These are phyloP conservation scores for Sarcophaga carnaria DNA, from an alignment of 2,888 invertebrate species.

Conservation along the genomic window DNA sequence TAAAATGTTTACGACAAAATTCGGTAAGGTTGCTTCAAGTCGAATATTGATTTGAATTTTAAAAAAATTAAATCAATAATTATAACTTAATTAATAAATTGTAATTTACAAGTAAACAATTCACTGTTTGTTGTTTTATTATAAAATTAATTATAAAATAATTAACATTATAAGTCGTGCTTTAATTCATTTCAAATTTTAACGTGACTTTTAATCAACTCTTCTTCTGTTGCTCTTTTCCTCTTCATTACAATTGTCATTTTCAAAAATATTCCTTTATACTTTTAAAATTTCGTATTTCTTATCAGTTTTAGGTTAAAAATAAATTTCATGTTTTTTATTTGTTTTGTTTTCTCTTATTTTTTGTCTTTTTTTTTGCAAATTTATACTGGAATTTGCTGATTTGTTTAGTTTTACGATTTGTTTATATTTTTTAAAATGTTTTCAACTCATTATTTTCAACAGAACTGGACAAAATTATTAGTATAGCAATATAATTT, in stretches of 20 bases:
- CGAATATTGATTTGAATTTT: too few relatives aligned
- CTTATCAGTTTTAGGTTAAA: conserved; percentile 57
- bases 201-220: not conserved
- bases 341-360: not conserved
- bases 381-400: conserved; percentile 16
- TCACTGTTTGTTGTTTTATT: too few relatives aligned
- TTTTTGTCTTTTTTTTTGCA: not conserved
- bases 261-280: conserved; percentile 18
- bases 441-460: not conserved
- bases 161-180: too few relatives aligned
- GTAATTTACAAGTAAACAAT: too few relatives aligned
- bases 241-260: conserved; percentile 18
- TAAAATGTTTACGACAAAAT: too few relatives aligned
- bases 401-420: conserved; percentile 1
- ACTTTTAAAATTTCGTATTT: conserved; percentile 45
- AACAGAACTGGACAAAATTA: not conserved
- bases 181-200: too few relatives aligned
- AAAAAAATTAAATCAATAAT: too few relatives aligned
- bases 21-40: too few relatives aligned
- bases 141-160: too few relatives aligned
- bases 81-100: too few relatives aligned
- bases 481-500: not conserved
- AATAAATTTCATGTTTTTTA: conserved; percentile 10
- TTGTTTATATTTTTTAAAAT: conserved; percentile 6
- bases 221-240: not conserved